Evolutionary conservation across 2,113 vertebrate species (phyloP).

Genomic region (Pholis gunnellus): DNA sequence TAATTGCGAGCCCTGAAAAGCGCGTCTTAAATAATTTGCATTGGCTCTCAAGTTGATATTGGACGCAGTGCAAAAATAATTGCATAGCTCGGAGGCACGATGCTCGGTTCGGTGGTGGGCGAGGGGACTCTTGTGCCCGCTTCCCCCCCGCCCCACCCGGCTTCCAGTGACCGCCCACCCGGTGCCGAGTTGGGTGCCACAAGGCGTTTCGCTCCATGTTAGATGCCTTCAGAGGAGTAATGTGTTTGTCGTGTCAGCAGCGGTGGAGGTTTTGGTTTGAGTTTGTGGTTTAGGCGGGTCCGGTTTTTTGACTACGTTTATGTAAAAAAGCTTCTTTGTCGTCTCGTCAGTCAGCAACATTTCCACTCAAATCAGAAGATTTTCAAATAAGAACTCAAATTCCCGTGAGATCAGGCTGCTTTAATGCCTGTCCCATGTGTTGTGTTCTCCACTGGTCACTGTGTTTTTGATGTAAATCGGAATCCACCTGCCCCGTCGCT

Average conservation of each 20-base stretch:
- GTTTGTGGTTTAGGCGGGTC: neutral
- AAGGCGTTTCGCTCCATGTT: constrained; percentile 26
- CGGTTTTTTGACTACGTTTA: constrained; percentile 14
- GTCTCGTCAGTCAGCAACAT: constrained; percentile 17
- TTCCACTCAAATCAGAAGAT: neutral
- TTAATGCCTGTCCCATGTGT: neutral
- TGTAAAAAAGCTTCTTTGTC: neutral
- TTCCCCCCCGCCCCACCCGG: constrained; percentile 40
- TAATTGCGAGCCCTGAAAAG: constrained; percentile 86
- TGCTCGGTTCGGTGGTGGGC: constrained; percentile 68
- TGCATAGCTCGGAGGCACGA: constrained; percentile 85
- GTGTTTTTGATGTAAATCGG: constrained; percentile 11
- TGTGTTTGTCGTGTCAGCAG: constrained; percentile 28
- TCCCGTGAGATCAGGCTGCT: constrained; percentile 18
- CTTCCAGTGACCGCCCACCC: constrained; percentile 29
- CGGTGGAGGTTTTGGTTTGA: neutral
- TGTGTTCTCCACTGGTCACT: constrained; percentile 39
- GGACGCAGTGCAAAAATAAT: constrained; percentile 85
- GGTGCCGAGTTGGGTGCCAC: constrained; percentile 50
- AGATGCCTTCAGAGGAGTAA: constrained; percentile 45
- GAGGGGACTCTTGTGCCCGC: constrained; percentile 31
- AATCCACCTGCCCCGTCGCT: constrained; percentile 22
- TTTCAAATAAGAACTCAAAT: constrained; percentile 2
- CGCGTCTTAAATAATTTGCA: constrained; percentile 89
- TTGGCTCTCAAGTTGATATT: constrained; percentile 87